Percentiles rank a stretch among this genome's conserved stretches.
Evolutionary conservation across 2,113 vertebrate species (phyloP).

Genomic region (Acanthisitta chloris): DNA sequence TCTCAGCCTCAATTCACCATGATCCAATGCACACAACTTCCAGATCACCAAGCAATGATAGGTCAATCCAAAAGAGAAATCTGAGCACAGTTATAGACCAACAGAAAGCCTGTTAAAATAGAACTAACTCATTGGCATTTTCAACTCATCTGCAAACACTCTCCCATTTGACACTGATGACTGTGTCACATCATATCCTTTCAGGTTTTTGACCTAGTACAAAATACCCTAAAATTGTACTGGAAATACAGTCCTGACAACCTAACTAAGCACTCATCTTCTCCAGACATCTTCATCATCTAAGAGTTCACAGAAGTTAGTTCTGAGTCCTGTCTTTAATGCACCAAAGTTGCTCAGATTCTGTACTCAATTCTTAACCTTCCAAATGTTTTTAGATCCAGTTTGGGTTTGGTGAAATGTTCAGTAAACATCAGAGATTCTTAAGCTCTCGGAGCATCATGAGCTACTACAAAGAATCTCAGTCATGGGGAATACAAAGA

Average conservation of each 20-base stretch:
- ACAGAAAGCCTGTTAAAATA: not conserved
- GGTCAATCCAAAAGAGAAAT: not conserved
- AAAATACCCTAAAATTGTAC: not conserved
- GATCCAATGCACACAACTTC: not conserved
- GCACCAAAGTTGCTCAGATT: not conserved
- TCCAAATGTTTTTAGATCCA: not conserved
- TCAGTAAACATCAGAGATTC: not conserved
- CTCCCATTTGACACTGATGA: not conserved
- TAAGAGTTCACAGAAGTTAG: not conserved
- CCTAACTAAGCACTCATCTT: not conserved
- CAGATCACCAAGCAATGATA: not conserved
- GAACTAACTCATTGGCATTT: not conserved
- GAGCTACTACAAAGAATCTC: not conserved
- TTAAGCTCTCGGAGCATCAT: not conserved
- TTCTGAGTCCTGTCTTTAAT: not conserved
- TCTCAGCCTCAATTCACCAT: not conserved
- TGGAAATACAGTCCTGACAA: not conserved
- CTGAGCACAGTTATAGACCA: not conserved
- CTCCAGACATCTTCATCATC: not conserved
- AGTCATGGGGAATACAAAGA: not conserved
- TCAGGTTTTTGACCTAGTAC: not conserved
- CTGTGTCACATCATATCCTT: fast-evolving
- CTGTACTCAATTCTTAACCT: not conserved
- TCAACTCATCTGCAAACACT: not conserved
- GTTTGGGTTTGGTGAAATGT: not conserved